Conservation (phyloP, 2,888 invertebrate genomes). For the Pseudococcus viburni region DNA sequence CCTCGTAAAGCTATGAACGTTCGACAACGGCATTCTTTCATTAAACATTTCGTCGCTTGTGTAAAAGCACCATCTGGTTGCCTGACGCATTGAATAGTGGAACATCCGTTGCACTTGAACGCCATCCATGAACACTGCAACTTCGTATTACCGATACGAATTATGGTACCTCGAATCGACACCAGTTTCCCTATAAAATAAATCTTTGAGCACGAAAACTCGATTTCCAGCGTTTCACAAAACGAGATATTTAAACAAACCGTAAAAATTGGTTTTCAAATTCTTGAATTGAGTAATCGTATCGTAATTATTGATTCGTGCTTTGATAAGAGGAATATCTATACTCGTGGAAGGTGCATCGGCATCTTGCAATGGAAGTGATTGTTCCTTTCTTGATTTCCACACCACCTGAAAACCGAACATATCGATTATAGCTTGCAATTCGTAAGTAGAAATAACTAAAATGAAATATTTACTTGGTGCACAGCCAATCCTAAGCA, state of each 20-base stretch:
- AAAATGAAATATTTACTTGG: conserved; percentile 74
- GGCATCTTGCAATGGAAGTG: not conserved
- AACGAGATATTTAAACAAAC: conserved; percentile 72
- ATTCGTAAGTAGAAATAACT: not conserved
- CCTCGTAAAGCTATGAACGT: conserved; percentile 78
- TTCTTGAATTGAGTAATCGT: conserved; percentile 79
- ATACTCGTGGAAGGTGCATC: conserved; percentile 65
- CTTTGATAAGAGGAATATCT: conserved; percentile 73
- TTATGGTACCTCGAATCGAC: conserved; percentile 87
- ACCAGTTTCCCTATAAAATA: conserved; percentile 78
- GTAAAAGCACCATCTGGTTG: conserved; percentile 78
- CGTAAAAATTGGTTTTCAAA: conserved; percentile 82
- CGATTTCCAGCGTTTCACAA: not conserved
- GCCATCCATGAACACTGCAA: conserved; percentile 83
- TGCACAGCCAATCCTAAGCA: conserved; percentile 86
- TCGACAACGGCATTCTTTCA: conserved; percentile 75
- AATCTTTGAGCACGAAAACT: conserved; percentile 45
- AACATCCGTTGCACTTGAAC: conserved; percentile 83
- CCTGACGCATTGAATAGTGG: conserved; percentile 77
- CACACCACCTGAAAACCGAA: conserved; percentile 23
- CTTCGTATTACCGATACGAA: conserved; percentile 83
- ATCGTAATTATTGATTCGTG: conserved; percentile 78
- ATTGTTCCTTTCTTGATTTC: conserved; percentile 58
- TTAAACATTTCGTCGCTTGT: conserved; percentile 76
- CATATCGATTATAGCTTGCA: not conserved